Base-by-base conservation (phyloP, 2,113 vertebrate genomes). In the Equus quagga region DNA sequence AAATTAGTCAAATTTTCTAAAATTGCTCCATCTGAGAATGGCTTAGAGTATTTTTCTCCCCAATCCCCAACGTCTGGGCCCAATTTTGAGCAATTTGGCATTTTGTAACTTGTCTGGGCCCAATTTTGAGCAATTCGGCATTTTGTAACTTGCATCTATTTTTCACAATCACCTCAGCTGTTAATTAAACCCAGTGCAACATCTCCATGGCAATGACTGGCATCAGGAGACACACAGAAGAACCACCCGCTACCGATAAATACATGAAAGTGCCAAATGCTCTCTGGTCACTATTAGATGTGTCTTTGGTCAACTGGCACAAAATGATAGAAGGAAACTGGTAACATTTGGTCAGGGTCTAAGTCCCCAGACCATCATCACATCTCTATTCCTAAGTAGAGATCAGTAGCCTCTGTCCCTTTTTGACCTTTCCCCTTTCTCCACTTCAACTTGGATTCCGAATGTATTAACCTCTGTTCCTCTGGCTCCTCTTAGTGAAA, bases 171-270 rank as follows among this genome's bases (percentile, higher is more conserved):
- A 84, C 67, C 21, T 86, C 41, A 92, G 8, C 36, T 86, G n/a
- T 84, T 98, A 98, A 98, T 98, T 98, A 98, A 97, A 92, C 94
- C 96, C 98, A 98, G 54, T 88, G 95, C 62, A 41, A 90, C 54
- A 3, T 98, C 96, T 93, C 96, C 76, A 96, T 95, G 91, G 76
- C 21, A 51, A 95, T 90, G 41, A 2, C 19, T 91, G 65, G 86
- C 88, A 92, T 81, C 89, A 72, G 41, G 96, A 98, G 96, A 97
- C 94, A 14, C 88, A 89, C 5, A 46, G 23, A 93, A 93, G 44
- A 84, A 76, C 58, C 1, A 2, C 46, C 44, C 5, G 0, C 54
- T 76, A 51, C 70, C 36, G 83, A 91, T 91, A 93, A 78, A 93
- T 76, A 58, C 33, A 75, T 31, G 19, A 56, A 90, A 75, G 19